Percentiles rank a stretch among this genome's conserved stretches.
phyloP scores from a whole-genome alignment of 2,113 vertebrate species.

The Chaetorhynchus papuensis region DNA sequence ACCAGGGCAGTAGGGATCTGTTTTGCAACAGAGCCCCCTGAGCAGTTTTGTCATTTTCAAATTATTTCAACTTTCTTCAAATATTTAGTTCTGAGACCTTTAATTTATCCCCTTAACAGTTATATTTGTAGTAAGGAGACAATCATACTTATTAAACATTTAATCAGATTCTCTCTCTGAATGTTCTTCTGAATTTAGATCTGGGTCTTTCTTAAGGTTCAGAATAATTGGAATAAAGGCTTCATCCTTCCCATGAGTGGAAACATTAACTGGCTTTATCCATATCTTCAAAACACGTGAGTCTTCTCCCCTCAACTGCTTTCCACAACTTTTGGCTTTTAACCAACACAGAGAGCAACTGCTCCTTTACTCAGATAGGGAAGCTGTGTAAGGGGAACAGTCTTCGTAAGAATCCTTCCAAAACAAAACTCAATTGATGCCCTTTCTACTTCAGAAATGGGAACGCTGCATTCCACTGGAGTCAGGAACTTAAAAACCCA shows the following conservation, averaged over 20 bases:
- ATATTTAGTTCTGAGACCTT: neutral
- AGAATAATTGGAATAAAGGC: neutral
- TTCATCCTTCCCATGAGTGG: neutral
- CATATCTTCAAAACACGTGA: neutral
- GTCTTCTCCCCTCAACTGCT: neutral
- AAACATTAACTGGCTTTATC: neutral
- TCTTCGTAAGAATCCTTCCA: neutral
- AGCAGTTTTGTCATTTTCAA: neutral
- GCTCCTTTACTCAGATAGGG: neutral
- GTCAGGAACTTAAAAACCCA: neutral
- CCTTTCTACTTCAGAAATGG: neutral
- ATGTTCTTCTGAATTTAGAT: neutral
- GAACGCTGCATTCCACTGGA: neutral
- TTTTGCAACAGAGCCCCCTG: neutral
- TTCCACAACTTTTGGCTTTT: neutral
- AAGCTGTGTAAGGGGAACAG: neutral
- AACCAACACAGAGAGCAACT: neutral
- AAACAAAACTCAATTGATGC: neutral
- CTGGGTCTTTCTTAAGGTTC: neutral
- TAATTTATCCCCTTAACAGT: neutral
- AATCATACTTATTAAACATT: neutral
- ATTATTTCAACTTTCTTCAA: neutral
- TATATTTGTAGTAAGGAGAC: neutral
- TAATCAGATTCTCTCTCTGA: neutral
- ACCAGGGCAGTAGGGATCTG: neutral